Evolutionary conservation across 2,797 vertebrate genomes (phyloP).

Genomic region (Muscicapa comitata): DNA sequence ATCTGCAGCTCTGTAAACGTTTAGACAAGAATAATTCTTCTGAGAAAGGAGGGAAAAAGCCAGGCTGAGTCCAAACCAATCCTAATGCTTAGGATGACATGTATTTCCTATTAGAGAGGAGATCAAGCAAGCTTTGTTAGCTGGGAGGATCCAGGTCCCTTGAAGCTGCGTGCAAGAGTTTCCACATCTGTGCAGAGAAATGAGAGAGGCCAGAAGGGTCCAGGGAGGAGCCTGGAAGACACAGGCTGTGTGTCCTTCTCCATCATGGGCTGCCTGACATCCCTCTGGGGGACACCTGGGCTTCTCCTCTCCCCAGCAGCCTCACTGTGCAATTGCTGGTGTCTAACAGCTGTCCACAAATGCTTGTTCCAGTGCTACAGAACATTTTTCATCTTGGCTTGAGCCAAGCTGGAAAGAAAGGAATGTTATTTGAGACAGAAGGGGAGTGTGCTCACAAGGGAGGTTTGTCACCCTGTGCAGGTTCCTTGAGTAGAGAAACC

Average conservation of each 20-base stretch:
- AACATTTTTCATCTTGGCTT: neutral
- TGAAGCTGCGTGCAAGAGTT: neutral
- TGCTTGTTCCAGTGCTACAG: neutral
- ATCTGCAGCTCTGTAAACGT: neutral
- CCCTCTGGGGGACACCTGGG: neutral
- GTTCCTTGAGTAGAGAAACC: neutral
- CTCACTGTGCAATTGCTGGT: neutral
- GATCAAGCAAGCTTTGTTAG: neutral
- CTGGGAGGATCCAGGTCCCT: neutral
- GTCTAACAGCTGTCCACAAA: neutral
- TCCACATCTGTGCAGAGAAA: neutral
- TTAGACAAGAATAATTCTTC: neutral
- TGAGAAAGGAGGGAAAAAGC: neutral
- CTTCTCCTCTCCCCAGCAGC: neutral
- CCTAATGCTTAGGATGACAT: neutral
- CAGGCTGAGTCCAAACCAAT: neutral
- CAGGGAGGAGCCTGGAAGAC: neutral
- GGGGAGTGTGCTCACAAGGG: neutral
- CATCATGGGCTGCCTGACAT: neutral
- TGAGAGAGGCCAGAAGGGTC: neutral
- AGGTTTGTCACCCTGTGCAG: neutral
- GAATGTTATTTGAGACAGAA: neutral
- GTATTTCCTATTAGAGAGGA: neutral
- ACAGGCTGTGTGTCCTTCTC: neutral
- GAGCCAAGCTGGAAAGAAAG: neutral